Evolutionary conservation across 2,888 invertebrate genomes (phyloP).

Genomic region (Cheilosia grossa): DNA sequence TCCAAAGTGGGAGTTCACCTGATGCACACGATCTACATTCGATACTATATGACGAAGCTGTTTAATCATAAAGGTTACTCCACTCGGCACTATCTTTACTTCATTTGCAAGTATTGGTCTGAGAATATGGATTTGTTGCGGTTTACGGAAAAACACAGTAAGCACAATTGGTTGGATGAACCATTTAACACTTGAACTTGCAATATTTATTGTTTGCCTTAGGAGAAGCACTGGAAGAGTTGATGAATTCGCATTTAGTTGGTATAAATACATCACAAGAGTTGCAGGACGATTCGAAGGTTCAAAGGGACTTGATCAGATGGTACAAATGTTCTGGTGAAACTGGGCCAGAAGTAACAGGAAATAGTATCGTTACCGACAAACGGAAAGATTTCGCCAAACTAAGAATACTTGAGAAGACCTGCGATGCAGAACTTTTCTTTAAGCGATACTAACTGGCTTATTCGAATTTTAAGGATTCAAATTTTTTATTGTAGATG

Average conservation of each 20-base stretch:
- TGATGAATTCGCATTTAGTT: constrained; percentile 78
- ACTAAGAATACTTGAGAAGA: constrained; percentile 36
- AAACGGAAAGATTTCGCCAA: constrained; percentile 23
- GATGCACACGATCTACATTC: constrained; percentile 80
- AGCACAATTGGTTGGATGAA: constrained; percentile 10
- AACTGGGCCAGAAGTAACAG: constrained; percentile 2
- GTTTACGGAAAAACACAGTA: constrained; percentile 79
- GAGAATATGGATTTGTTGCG: constrained; percentile 76
- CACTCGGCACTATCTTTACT: constrained; percentile 79
- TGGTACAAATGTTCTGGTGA: constrained; percentile 65
- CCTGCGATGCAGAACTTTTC: constrained; percentile 34
- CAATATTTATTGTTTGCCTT: neutral
- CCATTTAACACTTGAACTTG: neutral
- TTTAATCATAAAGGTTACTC: constrained; percentile 81
- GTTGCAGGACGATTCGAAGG: constrained; percentile 28
- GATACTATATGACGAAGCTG: constrained; percentile 79
- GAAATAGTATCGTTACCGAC: constrained; percentile 1
- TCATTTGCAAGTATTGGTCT: constrained; percentile 81
- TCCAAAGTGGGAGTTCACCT: constrained; percentile 79
- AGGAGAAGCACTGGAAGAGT: constrained; percentile 79
- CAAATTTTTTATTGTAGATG: constrained; percentile 25
- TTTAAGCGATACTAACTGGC: constrained; percentile 56
- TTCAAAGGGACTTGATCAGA: constrained; percentile 42
- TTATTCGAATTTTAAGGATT: neutral
- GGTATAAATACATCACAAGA: constrained; percentile 43